Conservation (phyloP, 2,888 invertebrate genomes). For the Melieria omissa region DNA sequence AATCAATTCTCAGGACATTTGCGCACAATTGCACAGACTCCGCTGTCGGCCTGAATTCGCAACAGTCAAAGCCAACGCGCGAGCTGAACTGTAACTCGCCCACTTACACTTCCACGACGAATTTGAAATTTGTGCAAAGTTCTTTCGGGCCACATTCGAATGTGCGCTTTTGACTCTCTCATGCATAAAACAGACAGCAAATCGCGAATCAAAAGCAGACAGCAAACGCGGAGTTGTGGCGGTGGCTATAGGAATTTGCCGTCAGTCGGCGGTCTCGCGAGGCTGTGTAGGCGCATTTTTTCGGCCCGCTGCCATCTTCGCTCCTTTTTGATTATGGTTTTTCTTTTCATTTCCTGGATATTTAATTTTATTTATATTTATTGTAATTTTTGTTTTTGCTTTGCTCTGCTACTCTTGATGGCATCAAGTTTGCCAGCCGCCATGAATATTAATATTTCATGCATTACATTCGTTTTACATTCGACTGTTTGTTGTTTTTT, state of each 20-base stretch:
- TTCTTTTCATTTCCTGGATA: neutral
- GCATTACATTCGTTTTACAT: conserved; percentile 51
- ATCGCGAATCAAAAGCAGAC: too few species aligned
- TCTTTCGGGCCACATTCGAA: neutral
- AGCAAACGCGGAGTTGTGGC: too few species aligned
- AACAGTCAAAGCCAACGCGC: too few species aligned
- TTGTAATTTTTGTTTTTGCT: neutral
- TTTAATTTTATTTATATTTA: neutral
- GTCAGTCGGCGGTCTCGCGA: conserved; percentile 23
- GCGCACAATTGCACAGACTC: too few species aligned
- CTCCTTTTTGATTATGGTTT: neutral
- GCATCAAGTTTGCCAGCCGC: conserved; percentile 43
- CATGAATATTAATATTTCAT: conserved; percentile 61
- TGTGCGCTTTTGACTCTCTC: conserved; percentile 54
- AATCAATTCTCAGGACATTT: too few species aligned
- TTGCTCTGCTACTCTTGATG: conserved; percentile 19
- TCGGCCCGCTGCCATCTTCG: neutral
- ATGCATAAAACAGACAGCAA: conserved; percentile 52
- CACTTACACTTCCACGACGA: neutral
- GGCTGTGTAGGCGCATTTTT: neutral
- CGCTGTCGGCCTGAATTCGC: too few species aligned
- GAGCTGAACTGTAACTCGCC: neutral
- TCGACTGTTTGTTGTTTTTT: conserved; percentile 4
- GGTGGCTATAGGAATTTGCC: too few species aligned
- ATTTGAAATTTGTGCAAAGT: conserved; percentile 35